Evolutionary conservation across 2,113 vertebrate species (phyloP).

Genomic region (Rhadina sibilatrix): DNA sequence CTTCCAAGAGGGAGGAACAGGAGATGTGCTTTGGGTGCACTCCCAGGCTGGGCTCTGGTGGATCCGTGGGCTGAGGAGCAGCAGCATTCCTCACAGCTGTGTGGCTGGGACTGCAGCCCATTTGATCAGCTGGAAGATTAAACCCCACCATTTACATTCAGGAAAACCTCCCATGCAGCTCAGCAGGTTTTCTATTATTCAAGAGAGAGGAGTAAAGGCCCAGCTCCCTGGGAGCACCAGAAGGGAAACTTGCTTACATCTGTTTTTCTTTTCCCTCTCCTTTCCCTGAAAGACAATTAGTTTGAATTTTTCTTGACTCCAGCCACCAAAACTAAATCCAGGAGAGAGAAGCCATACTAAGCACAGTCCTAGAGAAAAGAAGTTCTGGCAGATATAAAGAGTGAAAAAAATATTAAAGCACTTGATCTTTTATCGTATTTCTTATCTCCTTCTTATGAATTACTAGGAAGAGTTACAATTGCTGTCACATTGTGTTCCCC

Average conservation of each 20-base stretch:
- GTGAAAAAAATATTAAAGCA: not conserved
- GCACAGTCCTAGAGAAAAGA: not conserved
- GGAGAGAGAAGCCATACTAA: not conserved
- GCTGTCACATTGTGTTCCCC: not conserved
- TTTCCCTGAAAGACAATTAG: not conserved
- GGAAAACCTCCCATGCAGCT: not conserved
- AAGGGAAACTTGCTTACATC: not conserved
- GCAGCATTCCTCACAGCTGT: not conserved
- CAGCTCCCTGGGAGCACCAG: not conserved
- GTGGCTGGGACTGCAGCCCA: not conserved
- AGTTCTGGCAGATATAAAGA: not conserved
- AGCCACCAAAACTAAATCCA: not conserved
- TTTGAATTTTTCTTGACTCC: not conserved
- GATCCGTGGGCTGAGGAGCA: not conserved
- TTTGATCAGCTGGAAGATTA: not conserved
- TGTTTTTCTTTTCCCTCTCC: not conserved
- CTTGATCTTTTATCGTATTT: not conserved
- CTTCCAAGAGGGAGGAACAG: rapidly evolving
- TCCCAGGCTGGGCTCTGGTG: rapidly evolving
- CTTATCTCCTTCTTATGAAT: not conserved
- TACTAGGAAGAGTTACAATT: not conserved
- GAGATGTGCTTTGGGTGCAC: not conserved
- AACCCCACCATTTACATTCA: not conserved
- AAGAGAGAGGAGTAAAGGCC: not conserved
- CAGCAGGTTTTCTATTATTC: not conserved